Evolutionary conservation across 37 sponge, comb jelly and placozoan genomes (phyloP), one percentile per base, ranked within the genome.

Genomic region (Hormiphora californensis): DNA sequence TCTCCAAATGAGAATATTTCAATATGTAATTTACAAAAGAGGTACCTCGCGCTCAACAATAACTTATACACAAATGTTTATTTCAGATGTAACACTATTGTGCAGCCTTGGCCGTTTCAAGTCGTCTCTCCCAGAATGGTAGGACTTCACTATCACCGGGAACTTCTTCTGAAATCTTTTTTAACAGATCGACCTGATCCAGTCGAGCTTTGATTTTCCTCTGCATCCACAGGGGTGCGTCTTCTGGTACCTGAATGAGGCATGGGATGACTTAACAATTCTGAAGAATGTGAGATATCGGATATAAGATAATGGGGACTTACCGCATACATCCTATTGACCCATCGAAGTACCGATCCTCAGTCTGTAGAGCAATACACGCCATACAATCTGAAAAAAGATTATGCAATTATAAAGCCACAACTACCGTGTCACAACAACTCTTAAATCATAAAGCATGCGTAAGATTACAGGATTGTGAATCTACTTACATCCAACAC

Each of bases 201-300:
- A 73, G 12, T 1, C 81, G 3, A 37, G 81, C 35, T 28, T 73
- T 73, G 28, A 73, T 23, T 41, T 73, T 73, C 44, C 46, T 37
- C 27, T 73, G 81, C 1, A 73, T 73, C 81, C 81, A 73, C 2
- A 73, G 81, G 21, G 81, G 81, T 23, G 81, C 81, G 22, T 73
- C 81, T 41, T 73, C 81, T 41, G 81, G 81, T n/a, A 73, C 81
- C 81, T 73, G 9, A 65, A n/a, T n/a, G n/a, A n/a, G n/a, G n/a
- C n/a, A n/a, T n/a, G n/a, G n/a, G n/a, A n/a, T 12, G 51, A 46
- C 51, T 46, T 46, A 8, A 46, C 12, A 46, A 46, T 17, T 46
- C 8, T 46, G 51, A n/a, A n/a, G n/a, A n/a, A n/a, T n/a, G n/a
- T n/a, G n/a, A n/a, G n/a, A n/a, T n/a, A n/a, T n/a, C n/a, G 15